Base-by-base conservation (phyloP, 2,113 vertebrate species). In the Hucho hucho region DNA sequence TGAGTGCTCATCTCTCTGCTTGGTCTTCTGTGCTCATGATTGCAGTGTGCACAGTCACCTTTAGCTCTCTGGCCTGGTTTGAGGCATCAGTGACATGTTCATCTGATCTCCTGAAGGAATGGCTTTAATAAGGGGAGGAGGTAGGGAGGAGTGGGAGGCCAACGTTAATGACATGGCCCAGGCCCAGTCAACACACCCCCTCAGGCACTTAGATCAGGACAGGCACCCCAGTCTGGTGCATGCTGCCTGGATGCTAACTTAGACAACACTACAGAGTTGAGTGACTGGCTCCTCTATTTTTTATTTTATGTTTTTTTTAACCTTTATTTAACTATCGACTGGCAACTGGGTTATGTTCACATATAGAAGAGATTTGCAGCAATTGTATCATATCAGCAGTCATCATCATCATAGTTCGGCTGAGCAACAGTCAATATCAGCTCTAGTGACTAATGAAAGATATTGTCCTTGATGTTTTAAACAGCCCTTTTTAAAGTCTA, bases 31-130 rank as follows among this genome's bases (percentile, higher is more conserved):
- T 11, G 82, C 76, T 84, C 81, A 81, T 73, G 86, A 83, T 88
- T 73, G 67, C 37, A 43, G 37, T 43, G 37, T 43, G 37, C 9
- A 84, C 88, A 26, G 3, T 91, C 90, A 86, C 85, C 79, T 16
- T 80, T 87, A 68, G 76, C 92, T 92, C 89, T 72, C 28, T 64
- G 92, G 94, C 89, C 84, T 77, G 75, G 83, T 22, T 72, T 79
- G 89, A 83, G 12, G 49, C 49, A 18, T 53, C 49, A 4, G 16
- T 53, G 49, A 53, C 49, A 53, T 91, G 92, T 90, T 95, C 93
- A 89, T 94, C 94, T 93, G 92, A 93, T 88, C 91, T 94, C 91
- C 95, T 94, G 94, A 93, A 95, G 93, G 92, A 95, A 95, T 95
- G 95, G 94, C 90, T 96, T 95, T 97, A 96, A 96, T 97, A 96